Conservation (phyloP, 2,888 invertebrate genomes). For the Drosophila glabriapex region DNA sequence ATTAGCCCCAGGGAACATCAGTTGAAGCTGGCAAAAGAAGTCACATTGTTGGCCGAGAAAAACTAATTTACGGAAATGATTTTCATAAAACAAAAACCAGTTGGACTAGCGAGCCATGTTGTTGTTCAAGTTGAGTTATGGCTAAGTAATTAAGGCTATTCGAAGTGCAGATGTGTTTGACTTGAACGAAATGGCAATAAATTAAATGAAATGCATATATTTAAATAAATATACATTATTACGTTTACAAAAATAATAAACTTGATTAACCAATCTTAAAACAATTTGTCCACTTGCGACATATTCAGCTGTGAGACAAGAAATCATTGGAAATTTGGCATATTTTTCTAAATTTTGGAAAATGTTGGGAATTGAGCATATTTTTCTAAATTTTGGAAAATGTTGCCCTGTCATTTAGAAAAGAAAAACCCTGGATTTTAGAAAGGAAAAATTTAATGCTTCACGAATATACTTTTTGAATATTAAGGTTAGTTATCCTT, state of each 20-base stretch:
- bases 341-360: neutral
- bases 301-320: neutral
- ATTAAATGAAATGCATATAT: neutral
- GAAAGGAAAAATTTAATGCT: neutral
- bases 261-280: neutral
- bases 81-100: neutral
- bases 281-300: neutral
- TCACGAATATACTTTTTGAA: neutral
- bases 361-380: neutral
- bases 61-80: slow-evolving; percentile 5
- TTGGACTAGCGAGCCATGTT: neutral
- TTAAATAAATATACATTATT: neutral
- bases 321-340: no score
- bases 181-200: neutral
- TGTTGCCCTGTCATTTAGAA: neutral
- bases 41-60: slow-evolving; percentile 2
- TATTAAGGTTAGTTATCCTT: neutral
- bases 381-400: neutral
- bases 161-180: neutral
- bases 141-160: neutral
- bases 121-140: neutral
- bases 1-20: slow-evolving; percentile 17
- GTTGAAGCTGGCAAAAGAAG: neutral
- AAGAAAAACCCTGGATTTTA: neutral
- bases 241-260: neutral